A percentile compares a stretch with the other conserved stretches of the same genome.
Conservation (phyloP, 2,797 vertebrate genomes). For the Coregonus sp. region DNA sequence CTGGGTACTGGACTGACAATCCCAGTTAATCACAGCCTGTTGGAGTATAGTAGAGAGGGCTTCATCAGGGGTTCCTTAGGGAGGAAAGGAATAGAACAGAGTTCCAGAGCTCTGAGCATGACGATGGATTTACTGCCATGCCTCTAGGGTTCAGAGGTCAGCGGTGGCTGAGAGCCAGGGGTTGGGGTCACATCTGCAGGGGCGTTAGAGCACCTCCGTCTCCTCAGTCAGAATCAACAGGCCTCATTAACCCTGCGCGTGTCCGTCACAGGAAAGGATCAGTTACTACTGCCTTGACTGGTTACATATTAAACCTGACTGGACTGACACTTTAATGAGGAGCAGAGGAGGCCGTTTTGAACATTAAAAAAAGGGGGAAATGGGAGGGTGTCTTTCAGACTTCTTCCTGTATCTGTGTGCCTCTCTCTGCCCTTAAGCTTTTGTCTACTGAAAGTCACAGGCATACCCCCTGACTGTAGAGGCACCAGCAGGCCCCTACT, state of each 20-base stretch:
- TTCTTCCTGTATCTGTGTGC: background rate
- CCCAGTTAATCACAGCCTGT: slow-evolving; percentile 35
- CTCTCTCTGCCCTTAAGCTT: background rate
- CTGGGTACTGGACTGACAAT: slow-evolving; percentile 40
- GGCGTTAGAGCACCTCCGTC: slow-evolving; percentile 28
- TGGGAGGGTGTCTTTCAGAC: background rate
- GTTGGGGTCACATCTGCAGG: slow-evolving; percentile 61
- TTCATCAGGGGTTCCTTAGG: background rate
- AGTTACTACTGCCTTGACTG: background rate
- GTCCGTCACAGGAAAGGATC: slow-evolving; percentile 69
- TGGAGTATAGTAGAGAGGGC: slow-evolving; percentile 18
- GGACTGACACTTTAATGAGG: slow-evolving; percentile 47
- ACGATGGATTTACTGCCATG: too few species aligned
- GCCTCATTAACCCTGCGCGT: slow-evolving; percentile 63
- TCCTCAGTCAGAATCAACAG: slow-evolving; percentile 56
- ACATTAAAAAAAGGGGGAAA: slow-evolving; percentile 20
- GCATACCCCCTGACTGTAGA: too few species aligned
- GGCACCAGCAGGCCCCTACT: too few species aligned
- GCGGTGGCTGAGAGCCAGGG: slow-evolving; percentile 51
- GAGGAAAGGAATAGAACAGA: slow-evolving; percentile 14
- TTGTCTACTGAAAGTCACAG: background rate
- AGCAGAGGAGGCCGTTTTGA: slow-evolving; percentile 37
- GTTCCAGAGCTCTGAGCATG: slow-evolving; percentile 11
- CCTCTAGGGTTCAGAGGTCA: slow-evolving; percentile 36
- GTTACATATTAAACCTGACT: too few species aligned